These are phyloP conservation scores for Harpagoxenus sublaevis DNA, from an alignment of 2,888 invertebrate genomes.

Conservation along the genomic window DNA sequence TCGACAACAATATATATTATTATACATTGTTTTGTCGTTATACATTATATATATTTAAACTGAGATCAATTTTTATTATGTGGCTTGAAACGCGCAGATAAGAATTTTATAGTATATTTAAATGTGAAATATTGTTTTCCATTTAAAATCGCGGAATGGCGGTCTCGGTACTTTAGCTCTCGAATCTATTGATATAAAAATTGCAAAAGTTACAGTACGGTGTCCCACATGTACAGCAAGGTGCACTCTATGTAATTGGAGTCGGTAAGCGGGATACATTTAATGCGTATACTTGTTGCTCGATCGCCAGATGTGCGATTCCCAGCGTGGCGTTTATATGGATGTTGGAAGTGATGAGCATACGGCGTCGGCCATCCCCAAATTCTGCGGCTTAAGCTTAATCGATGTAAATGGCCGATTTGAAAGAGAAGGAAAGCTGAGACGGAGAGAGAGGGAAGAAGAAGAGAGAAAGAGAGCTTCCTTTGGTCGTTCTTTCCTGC, in stretches of 20 bases:
- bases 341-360: slow-evolving; percentile 47
- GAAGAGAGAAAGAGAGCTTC: slow-evolving; percentile 17
- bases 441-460: not conserved
- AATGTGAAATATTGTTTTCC: not conserved
- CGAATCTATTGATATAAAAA: slow-evolving; percentile 34
- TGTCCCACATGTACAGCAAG: slow-evolving; percentile 16
- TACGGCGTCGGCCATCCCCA: slow-evolving; percentile 65
- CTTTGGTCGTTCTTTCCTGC: slow-evolving; percentile 43
- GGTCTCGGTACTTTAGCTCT: not conserved
- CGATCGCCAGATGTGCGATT: slow-evolving; percentile 77
- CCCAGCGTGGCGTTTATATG: slow-evolving; percentile 66
- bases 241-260: slow-evolving; percentile 77
- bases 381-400: slow-evolving; percentile 76
- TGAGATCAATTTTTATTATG: not conserved
- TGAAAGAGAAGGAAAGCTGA: not conserved
- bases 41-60: not conserved
- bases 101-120: not conserved
- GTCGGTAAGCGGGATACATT: slow-evolving; percentile 73
- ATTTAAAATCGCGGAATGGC: not conserved
- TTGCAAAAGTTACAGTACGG: slow-evolving; percentile 33
- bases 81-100: not conserved
- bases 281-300: slow-evolving; percentile 81
- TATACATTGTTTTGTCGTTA: not conserved
- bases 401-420: slow-evolving; percentile 76
- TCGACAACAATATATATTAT: not conserved